These are phyloP conservation scores for Neodiprion pinetum DNA, from an alignment of 1,140 invertebrate genomes.

Conservation along the genomic window DNA sequence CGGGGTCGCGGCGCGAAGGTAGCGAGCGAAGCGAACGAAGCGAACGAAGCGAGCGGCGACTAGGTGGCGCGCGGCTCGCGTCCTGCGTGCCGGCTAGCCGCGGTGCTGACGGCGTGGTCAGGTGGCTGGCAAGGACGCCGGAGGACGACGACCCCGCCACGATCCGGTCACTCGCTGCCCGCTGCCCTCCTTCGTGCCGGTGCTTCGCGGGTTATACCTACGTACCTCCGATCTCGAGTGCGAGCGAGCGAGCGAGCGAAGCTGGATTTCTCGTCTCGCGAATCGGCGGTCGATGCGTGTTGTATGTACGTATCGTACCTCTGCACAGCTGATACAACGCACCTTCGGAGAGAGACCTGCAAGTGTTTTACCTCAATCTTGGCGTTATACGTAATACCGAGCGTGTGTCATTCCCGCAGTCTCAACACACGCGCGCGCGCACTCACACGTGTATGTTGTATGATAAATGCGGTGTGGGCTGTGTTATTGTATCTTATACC, in stretches of 20 bases:
- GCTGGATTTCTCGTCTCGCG: too few relatives aligned
- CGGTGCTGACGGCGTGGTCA: constrained; percentile 51
- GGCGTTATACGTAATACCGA: too few relatives aligned
- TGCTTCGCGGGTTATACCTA: too few relatives aligned
- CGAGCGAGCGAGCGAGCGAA: too few relatives aligned
- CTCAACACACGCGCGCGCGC: constrained; percentile 19
- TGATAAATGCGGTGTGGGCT: constrained; percentile 8
- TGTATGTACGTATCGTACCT: not conserved
- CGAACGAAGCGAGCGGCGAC: not conserved
- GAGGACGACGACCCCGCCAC: constrained; percentile 58
- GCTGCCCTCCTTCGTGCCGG: too few relatives aligned
- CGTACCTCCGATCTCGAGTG: too few relatives aligned
- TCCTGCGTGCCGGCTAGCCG: not conserved
- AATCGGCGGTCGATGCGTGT: too few relatives aligned
- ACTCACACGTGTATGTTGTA: constrained; percentile 24
- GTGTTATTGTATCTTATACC: too few relatives aligned
- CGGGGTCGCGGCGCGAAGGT: too few relatives aligned
- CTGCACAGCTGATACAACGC: not conserved
- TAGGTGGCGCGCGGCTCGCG: not conserved
- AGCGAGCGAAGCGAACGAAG: too few relatives aligned
- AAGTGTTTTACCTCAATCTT: too few relatives aligned
- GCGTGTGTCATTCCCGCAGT: too few relatives aligned
- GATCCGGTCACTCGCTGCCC: constrained; percentile 9
- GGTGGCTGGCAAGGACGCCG: constrained; percentile 64
- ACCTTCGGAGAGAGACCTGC: constrained; percentile 18